Evolutionary conservation across 2,888 invertebrate species (phyloP).

Genomic region (Eristalis arbustorum): DNA sequence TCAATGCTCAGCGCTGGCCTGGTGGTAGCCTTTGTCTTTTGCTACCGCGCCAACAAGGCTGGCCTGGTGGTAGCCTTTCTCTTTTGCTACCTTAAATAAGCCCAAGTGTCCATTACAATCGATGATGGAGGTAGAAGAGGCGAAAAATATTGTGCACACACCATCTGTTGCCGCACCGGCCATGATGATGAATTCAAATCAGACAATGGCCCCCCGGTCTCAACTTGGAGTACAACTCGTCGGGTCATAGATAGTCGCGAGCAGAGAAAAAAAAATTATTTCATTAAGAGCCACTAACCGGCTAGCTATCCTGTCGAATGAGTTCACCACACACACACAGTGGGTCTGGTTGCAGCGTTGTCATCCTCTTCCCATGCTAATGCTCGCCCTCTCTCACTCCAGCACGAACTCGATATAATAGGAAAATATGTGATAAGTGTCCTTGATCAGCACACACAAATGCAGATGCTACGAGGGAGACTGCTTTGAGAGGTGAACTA

Average conservation of each 20-base stretch:
- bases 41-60: neutral
- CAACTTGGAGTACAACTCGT: neutral
- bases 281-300: slow-evolving; percentile 1
- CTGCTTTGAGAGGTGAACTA: slow-evolving; percentile 26
- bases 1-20: neutral
- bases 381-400: neutral
- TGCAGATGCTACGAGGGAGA: neutral
- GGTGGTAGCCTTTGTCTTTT: neutral
- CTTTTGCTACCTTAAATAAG: slow-evolving; percentile 35
- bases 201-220: slow-evolving; percentile 20
- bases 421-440: slow-evolving; percentile 31
- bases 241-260: neutral
- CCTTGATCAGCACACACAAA: slow-evolving; percentile 43
- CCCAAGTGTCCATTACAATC: slow-evolving; percentile 25
- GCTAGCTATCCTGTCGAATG: too few relatives aligned
- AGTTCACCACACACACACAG: neutral
- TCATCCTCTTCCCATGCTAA: neutral
- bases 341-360: too few relatives aligned
- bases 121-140: neutral
- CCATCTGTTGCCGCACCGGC: neutral
- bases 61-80: neutral
- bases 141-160: neutral
- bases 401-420: slow-evolving; percentile 1
- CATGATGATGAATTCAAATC: slow-evolving; percentile 24
- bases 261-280: neutral